These are phyloP conservation scores for Aplocera efformata DNA, from an alignment of 2,888 invertebrate genomes.

Conservation along the genomic window DNA sequence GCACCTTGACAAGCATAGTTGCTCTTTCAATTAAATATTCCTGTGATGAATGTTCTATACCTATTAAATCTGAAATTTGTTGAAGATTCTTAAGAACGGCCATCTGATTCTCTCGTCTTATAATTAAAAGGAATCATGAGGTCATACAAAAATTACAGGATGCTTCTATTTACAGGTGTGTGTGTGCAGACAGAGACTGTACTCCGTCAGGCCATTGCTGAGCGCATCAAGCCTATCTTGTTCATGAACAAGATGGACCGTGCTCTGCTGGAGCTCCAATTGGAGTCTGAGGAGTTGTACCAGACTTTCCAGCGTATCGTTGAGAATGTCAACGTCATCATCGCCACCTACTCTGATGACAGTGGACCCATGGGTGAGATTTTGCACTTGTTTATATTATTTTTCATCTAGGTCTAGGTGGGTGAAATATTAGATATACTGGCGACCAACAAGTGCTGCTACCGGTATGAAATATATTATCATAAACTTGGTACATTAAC, in stretches of 20 bases:
- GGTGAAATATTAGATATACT: too few species aligned
- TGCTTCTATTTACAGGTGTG: constrained; percentile 85
- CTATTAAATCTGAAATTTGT: constrained; percentile 15
- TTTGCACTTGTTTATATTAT: too few species aligned
- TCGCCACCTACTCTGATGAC: constrained; percentile 99
- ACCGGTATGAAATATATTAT: too few species aligned
- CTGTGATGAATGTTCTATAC: constrained; percentile 23
- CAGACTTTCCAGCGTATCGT: constrained; percentile 99
- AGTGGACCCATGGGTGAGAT: constrained; percentile 95
- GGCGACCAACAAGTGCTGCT: too few species aligned
- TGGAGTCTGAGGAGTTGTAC: constrained; percentile 97
- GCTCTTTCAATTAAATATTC: too few species aligned
- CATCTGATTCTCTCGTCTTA: constrained; percentile 8
- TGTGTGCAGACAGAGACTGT: constrained; percentile 99
- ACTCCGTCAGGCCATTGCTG: constrained; percentile 99
- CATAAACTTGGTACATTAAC: too few species aligned
- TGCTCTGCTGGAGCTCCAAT: constrained; percentile 97
- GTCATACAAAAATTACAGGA: neutral
- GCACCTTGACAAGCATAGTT: too few species aligned
- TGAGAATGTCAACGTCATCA: constrained; percentile 99
- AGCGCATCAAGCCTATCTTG: constrained; percentile 99
- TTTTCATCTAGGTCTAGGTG: too few species aligned
- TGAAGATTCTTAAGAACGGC: constrained; percentile 19
- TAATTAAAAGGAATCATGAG: neutral
- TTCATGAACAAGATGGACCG: constrained; percentile 99